Conservation (phyloP, 2,113 vertebrate genomes). For the Casuarius casuarius region DNA sequence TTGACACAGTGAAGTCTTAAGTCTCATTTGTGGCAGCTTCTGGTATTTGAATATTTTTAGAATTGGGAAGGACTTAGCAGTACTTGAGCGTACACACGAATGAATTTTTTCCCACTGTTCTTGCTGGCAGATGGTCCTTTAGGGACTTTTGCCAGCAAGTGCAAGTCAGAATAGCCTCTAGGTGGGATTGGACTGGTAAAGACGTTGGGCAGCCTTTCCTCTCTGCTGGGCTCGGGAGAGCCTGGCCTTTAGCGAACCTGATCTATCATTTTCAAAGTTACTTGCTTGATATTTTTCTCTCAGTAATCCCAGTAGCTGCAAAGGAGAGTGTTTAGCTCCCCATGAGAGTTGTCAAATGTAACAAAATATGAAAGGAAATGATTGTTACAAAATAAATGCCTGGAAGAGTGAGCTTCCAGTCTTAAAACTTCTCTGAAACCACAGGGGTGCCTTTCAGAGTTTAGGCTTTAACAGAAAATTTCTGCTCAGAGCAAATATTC, state of each 20-base stretch:
- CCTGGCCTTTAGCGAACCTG: not conserved
- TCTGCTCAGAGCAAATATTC: not conserved
- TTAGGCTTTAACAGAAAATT: not conserved
- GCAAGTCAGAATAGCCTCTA: slow-evolving; percentile 2
- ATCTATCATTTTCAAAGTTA: not conserved
- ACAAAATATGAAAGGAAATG: not conserved
- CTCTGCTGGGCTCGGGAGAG: slow-evolving; percentile 36
- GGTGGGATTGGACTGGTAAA: not conserved
- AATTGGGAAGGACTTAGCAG: not conserved
- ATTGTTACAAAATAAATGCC: not conserved
- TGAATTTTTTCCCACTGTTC: not conserved
- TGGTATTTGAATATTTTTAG: not conserved
- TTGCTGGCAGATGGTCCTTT: slow-evolving; percentile 36
- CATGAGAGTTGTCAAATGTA: not conserved
- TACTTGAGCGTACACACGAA: not conserved
- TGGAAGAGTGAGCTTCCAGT: not conserved
- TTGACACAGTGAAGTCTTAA: not conserved
- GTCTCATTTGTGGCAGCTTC: not conserved
- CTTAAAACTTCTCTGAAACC: not conserved
- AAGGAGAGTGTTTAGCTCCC: not conserved
- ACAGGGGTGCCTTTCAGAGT: not conserved
- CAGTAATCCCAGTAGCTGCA: not conserved
- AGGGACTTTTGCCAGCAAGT: slow-evolving; percentile 29
- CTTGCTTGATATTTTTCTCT: not conserved
- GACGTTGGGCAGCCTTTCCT: not conserved